A percentile compares a stretch with the other conserved stretches of the same genome.
phyloP scores from a whole-genome alignment of 2,797 vertebrate genomes.

The Diplodus sargus region DNA sequence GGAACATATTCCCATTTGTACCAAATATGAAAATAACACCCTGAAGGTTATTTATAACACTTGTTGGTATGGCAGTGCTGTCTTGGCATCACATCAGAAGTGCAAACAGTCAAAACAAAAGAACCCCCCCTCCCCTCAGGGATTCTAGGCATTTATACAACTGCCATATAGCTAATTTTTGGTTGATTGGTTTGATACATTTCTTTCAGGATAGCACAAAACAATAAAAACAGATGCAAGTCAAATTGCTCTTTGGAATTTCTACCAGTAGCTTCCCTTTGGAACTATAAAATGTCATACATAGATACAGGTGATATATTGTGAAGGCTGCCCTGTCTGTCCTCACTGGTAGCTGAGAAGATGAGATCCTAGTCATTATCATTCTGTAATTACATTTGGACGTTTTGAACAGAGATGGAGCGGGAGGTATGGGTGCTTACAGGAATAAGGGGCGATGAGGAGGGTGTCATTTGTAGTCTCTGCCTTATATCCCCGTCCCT shows the following conservation, averaged over 20 bases:
- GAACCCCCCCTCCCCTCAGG: not conserved
- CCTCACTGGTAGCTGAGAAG: conserved; percentile 7
- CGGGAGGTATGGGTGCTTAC: conserved; percentile 28
- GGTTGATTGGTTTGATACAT: not conserved
- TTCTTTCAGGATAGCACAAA: not conserved
- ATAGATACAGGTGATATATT: conserved; percentile 9
- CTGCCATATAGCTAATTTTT: conserved; percentile 15
- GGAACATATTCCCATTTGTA: not conserved
- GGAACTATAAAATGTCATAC: not conserved
- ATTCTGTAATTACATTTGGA: conserved; percentile 42
- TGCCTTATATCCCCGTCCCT: conserved; percentile 26
- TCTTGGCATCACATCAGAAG: conserved; percentile 31
- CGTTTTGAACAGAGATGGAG: conserved; percentile 34
- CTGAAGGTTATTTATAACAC: conserved; percentile 5
- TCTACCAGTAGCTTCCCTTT: too few species aligned
- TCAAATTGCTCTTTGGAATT: not conserved
- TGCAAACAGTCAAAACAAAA: not conserved
- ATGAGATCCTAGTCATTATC: conserved; percentile 41
- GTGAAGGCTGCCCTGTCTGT: conserved; percentile 2
- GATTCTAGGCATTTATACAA: not conserved
- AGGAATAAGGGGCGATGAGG: conserved; percentile 13
- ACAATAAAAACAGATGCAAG: not conserved
- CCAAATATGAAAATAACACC: conserved; percentile 27
- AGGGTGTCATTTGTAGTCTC: conserved; percentile 9
- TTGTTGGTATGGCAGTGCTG: not conserved